Evolutionary conservation across 2,888 invertebrate genomes (phyloP), one percentile per base, ranked within the genome.

Genomic region (Tetheella fluctuosa): DNA sequence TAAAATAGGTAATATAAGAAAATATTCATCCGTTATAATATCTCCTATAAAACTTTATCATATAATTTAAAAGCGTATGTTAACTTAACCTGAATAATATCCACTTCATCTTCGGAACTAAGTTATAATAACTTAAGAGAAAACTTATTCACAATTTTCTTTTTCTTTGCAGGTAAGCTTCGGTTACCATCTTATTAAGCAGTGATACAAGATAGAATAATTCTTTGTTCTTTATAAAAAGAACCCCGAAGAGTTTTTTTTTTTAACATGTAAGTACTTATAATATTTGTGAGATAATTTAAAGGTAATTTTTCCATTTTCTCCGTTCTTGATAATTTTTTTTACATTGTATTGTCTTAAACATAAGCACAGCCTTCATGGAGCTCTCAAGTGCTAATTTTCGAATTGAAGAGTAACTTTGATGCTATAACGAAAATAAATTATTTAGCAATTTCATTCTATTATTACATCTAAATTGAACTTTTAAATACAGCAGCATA

Each of bases 81-180:
- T 20, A 48, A 48, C 48, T 20, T 34, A 48, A 48, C 7, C 48
- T 48, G 48, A 48, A 48, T 48, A 48, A 48, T 48, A 48, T 48
- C 48, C 48, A 48, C 48, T 48, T 48, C 48, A 48, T 48, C 48
- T 48, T 48, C 48, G 20, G 17, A 20, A 48, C 48, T 48, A 48
- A 48, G 48, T 48, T 48, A 48, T 48, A 48, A 48, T 48, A 48
- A 48, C 20, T 48, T 48, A 20, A 48, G 48, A 20, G 48, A 6
- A 48, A 48, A 48, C 17, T 48, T 48, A 48, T 48, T 48, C 48
- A 20, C 20, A 48, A 48, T 48, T 48, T 20, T 48, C 48, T 48
- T 48, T 48, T 48, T 20, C 20, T 48, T 48, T 48, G 10, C 48
- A 48, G 48, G 48, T 48, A 48, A 48, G 48, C 48, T 48, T 48